These are phyloP conservation scores for Stratiolaelaps scimitus DNA, from an alignment of 1,140 invertebrate genomes.

Conservation along the genomic window DNA sequence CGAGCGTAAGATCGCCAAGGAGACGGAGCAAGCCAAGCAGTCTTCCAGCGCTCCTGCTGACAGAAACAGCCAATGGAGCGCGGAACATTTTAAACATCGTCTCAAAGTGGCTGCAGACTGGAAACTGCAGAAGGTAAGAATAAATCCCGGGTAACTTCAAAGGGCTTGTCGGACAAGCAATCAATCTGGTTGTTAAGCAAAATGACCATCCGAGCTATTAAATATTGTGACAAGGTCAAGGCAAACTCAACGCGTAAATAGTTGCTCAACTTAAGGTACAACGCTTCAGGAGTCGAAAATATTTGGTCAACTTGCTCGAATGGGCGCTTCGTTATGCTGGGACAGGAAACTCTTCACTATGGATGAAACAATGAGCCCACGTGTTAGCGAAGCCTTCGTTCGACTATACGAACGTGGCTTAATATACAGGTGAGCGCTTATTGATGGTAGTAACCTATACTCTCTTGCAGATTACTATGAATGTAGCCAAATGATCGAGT, in stretches of 20 bases:
- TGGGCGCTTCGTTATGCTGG: slow-evolving; percentile 93
- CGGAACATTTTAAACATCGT: slow-evolving; percentile 50
- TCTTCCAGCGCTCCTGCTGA: slow-evolving; percentile 84
- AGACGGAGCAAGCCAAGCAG: slow-evolving; percentile 77
- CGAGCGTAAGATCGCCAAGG: slow-evolving; percentile 74
- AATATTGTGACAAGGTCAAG: too few species aligned
- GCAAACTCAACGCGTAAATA: too few species aligned
- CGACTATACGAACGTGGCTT: slow-evolving; percentile 71
- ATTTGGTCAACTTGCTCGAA: slow-evolving; percentile 58
- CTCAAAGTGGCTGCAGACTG: too few species aligned
- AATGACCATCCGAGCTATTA: too few species aligned
- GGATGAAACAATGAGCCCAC: slow-evolving; percentile 68
- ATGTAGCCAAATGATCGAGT: too few species aligned
- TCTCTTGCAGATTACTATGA: too few species aligned
- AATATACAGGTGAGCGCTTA: slow-evolving; percentile 61
- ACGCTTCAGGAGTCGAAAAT: neutral
- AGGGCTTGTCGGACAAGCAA: too few species aligned
- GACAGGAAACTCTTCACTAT: slow-evolving; percentile 84
- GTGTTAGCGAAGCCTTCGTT: slow-evolving; percentile 89
- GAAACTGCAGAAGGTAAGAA: too few species aligned
- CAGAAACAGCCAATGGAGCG: slow-evolving; percentile 75
- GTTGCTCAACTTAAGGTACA: too few species aligned
- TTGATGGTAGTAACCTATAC: too few species aligned
- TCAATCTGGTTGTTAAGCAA: too few species aligned
- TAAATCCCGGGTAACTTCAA: slow-evolving; percentile 35